Percentiles rank a stretch among this genome's conserved stretches.
These are phyloP conservation scores for Mobula birostris DNA, from an alignment of 2,113 vertebrate species.

Conservation along the genomic window DNA sequence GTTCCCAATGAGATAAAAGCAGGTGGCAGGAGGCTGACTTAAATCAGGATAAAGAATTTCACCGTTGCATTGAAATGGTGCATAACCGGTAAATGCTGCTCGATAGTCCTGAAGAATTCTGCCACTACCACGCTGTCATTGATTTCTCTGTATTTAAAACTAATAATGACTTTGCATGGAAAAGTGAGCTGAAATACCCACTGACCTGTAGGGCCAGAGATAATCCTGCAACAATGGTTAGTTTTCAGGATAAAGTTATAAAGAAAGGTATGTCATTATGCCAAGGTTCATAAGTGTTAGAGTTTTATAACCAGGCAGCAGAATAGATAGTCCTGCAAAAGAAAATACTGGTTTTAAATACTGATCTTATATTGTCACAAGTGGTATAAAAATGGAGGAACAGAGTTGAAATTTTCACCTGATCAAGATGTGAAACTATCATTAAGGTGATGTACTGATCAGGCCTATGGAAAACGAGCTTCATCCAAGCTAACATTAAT, in stretches of 20 bases:
- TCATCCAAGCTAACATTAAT: too few relatives aligned
- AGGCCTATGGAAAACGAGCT: background rate
- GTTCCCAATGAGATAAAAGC: background rate
- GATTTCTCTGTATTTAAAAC: too few relatives aligned
- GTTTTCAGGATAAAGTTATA: background rate
- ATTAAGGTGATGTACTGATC: background rate
- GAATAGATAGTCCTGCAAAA: background rate
- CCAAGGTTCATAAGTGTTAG: background rate
- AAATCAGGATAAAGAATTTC: background rate
- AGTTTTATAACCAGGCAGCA: background rate
- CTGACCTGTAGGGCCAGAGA: background rate
- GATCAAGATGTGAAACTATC: background rate
- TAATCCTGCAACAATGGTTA: background rate
- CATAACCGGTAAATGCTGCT: too few relatives aligned
- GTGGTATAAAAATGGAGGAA: background rate
- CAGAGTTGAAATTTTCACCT: background rate
- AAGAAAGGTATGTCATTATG: background rate
- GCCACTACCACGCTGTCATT: too few relatives aligned
- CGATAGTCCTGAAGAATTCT: too few relatives aligned
- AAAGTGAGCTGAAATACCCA: background rate
- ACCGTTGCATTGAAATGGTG: background rate
- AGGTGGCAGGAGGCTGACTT: background rate
- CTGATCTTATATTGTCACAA: background rate
- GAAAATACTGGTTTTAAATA: background rate
- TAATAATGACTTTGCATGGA: background rate